Percentiles rank a stretch among this genome's conserved stretches.
These are phyloP conservation scores for Neoaliturus tenellus DNA, from an alignment of 2,888 invertebrate genomes.

Conservation along the genomic window DNA sequence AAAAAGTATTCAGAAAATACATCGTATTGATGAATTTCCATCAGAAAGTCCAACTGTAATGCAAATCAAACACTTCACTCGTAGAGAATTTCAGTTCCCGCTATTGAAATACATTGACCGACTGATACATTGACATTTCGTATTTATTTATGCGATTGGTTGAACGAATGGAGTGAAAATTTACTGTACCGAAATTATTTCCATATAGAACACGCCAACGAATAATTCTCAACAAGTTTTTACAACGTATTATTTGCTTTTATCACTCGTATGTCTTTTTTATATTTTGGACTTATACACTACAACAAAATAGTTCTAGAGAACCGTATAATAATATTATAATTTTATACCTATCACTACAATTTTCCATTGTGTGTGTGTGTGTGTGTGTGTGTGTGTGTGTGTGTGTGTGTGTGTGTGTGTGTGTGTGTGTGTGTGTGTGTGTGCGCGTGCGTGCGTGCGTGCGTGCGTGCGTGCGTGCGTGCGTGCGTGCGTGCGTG, in stretches of 20 bases:
- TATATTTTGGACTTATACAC: no score
- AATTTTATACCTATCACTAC: no score
- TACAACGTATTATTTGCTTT: no score
- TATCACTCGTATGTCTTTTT: no score
- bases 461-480: slow-evolving; percentile 26
- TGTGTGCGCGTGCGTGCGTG: slow-evolving; percentile 32
- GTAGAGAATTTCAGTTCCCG: not conserved
- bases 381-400: slow-evolving; percentile 46
- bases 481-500: slow-evolving; percentile 38
- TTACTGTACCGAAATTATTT: no score
- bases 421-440: slow-evolving; percentile 29
- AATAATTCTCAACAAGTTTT: no score
- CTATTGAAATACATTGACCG: not conserved
- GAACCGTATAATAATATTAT: no score
- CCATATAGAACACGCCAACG: no score
- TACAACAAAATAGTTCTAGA: no score
- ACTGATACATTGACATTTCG: not conserved
- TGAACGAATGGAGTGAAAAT: not conserved
- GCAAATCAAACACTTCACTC: not conserved
- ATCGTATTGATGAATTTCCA: not conserved
- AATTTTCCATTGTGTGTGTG: no score
- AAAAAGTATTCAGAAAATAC: no score
- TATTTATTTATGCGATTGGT: slow-evolving; percentile 7
- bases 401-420: slow-evolving; percentile 44
- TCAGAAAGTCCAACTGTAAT: not conserved